Base-by-base conservation (phyloP, 2,113 vertebrate species). In the Polypterus senegalus region DNA sequence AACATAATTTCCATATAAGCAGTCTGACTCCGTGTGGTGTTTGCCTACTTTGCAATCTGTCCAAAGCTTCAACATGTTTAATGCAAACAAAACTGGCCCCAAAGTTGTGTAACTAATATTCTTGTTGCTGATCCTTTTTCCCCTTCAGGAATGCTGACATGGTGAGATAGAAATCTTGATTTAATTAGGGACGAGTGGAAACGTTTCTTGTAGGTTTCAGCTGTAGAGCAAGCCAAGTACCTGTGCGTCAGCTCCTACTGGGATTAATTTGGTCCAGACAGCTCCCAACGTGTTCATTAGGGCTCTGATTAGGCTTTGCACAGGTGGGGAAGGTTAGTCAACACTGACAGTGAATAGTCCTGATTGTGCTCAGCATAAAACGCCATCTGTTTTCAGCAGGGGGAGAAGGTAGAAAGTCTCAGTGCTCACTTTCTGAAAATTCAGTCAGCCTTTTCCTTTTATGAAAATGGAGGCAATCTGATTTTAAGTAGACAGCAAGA, bases 191-290 rank as follows among this genome's bases (percentile, higher is more conserved):
- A 27, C 49, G 59, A 70, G 72, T 77, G 70, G 79, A 73, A 81
- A 79, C 73, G 76, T 79, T 81, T 76, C 72, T 83, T 82, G 74
- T 80, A 65, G 74, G 74, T 57, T 75, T 80, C 63, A 77, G 72
- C 74, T 70, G 73, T 70, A 76, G 73, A 69, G 71, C 0, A 62
- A 65, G 61, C 44, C 69, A 72, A 78, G 83, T 89, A 92, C 90
- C 88, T 91, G 90, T 89, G 85, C 82, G 83, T 82, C 71, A 61
- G 66, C 81, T 89, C 89, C 90, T 86, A 93, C 88, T 92, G 91
- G 89, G 89, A 87, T 79, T 92, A 91, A 94, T 94, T 93, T 88
- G 83, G 87, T 89, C 87, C 91, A 92, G 89, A 88, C 89, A 86
- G 84, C 80, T 87, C 86, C 82, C 87, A 89, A 86, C 81, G 81